These are phyloP conservation scores for Corydoras sp. DNA, from an alignment of 2,113 vertebrate species.

Conservation along the genomic window DNA sequence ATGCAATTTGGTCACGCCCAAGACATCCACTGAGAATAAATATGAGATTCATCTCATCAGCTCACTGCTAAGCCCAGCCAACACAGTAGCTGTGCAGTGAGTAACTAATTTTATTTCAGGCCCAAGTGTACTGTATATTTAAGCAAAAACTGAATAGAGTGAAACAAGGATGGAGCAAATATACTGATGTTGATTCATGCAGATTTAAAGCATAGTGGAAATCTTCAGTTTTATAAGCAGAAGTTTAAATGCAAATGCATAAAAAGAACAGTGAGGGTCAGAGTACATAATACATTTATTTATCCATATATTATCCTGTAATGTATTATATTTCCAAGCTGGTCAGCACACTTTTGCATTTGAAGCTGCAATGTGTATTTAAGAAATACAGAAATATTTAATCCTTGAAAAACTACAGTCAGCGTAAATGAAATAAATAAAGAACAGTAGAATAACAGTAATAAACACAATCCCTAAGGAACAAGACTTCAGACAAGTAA, in stretches of 20 bases:
- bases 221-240: background rate
- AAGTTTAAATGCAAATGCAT: no score
- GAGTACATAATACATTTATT: no score
- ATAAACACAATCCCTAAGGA: background rate
- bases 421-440: no score
- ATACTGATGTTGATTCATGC: conserved; percentile 1
- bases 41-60: conserved; percentile 2
- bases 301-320: no score
- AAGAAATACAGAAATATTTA: no score
- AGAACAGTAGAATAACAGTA: background rate
- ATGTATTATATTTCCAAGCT: no score
- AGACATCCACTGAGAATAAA: conserved; percentile 6
- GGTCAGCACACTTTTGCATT: no score
- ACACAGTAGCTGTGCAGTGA: background rate
- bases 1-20: conserved; percentile 9
- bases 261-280: no score
- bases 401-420: no score
- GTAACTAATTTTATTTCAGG: conserved; percentile 3
- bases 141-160: background rate
- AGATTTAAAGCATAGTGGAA: conserved; percentile 6
- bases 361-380: no score
- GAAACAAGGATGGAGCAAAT: conserved; percentile 10
- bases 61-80: background rate
- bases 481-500: no score
- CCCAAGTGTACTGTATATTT: conserved; percentile 1